A percentile compares a stretch with the other conserved stretches of the same genome.
These are phyloP conservation scores for Channallabes apus DNA, from an alignment of 2,797 vertebrate genomes.

Conservation along the genomic window DNA sequence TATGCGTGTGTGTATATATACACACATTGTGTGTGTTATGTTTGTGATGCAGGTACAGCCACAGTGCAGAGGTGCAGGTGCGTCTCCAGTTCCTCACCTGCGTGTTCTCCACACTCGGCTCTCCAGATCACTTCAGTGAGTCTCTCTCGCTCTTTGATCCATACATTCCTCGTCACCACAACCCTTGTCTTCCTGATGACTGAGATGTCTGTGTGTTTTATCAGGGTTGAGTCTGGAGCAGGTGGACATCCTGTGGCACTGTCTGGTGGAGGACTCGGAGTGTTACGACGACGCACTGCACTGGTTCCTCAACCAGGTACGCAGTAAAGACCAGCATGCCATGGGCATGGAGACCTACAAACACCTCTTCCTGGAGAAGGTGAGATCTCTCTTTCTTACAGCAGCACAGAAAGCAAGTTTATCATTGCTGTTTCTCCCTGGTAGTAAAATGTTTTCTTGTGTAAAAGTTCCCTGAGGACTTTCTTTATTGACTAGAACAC, in stretches of 20 bases:
- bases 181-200: neutral
- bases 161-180: no score
- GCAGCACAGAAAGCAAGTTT: no score
- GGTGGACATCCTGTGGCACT: conserved; percentile 98
- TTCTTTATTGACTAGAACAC: neutral
- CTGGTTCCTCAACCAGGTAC: conserved; percentile 99
- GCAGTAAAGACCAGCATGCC: conserved; percentile 99
- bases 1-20: neutral
- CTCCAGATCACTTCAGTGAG: conserved; percentile 98
- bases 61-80: conserved; percentile 97
- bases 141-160: conserved; percentile 29
- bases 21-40: neutral
- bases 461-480: neutral
- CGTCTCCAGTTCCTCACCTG: conserved; percentile 97
- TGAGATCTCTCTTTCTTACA: conserved; percentile 53
- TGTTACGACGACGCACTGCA: conserved; percentile 96
- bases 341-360: conserved; percentile 99
- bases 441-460: no score
- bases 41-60: conserved; percentile 83
- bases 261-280: conserved; percentile 93
- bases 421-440: no score
- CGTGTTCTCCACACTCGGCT: conserved; percentile 97
- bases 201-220: neutral
- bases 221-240: conserved; percentile 95
- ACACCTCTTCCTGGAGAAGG: conserved; percentile 98